A percentile compares a stretch with the other conserved stretches of the same genome.
phyloP scores from a whole-genome alignment of 1,140 invertebrate species.

The Acyrthosiphon pisum region DNA sequence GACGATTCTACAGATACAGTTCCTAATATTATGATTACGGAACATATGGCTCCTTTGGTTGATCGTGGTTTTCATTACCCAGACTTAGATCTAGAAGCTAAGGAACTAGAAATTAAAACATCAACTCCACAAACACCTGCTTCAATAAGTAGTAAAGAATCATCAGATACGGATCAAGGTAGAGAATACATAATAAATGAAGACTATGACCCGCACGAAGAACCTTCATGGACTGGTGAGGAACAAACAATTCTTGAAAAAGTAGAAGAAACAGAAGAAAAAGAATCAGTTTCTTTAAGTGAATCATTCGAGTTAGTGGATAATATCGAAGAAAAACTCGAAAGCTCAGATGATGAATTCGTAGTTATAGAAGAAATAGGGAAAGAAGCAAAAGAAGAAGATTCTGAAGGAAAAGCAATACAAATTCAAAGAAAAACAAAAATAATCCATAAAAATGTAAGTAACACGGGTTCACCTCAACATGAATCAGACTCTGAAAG shows the following conservation, averaged over 20 bases:
- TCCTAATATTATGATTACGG: slow-evolving; percentile 75
- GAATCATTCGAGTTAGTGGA: slow-evolving; percentile 90
- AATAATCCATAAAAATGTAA: slow-evolving; percentile 66
- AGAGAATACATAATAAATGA: slow-evolving; percentile 68
- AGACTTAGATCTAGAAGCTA: slow-evolving; percentile 65
- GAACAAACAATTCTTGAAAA: slow-evolving; percentile 66
- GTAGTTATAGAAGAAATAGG: slow-evolving; percentile 86
- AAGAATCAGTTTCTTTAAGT: slow-evolving; percentile 63
- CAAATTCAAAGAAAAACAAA: slow-evolving; percentile 67
- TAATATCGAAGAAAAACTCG: slow-evolving; percentile 65
- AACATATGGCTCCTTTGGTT: slow-evolving; percentile 68
- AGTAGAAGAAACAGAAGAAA: slow-evolving; percentile 56
- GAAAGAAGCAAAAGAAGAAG: slow-evolving; percentile 80
- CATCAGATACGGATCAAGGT: slow-evolving; percentile 71
- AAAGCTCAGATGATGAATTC: slow-evolving; percentile 84
- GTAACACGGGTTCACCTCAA: slow-evolving; percentile 77
- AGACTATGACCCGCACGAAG: slow-evolving; percentile 68
- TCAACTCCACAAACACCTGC: slow-evolving; percentile 67
- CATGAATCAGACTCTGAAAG: slow-evolving; percentile 58
- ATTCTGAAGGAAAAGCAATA: slow-evolving; percentile 81
- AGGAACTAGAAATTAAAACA: slow-evolving; percentile 58
- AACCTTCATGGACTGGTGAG: slow-evolving; percentile 66
- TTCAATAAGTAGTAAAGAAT: slow-evolving; percentile 70
- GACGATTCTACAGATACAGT: slow-evolving; percentile 67
- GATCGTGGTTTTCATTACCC: slow-evolving; percentile 66